Base-by-base conservation (phyloP, 2,888 invertebrate species). In the Eupithecia vulgata region DNA sequence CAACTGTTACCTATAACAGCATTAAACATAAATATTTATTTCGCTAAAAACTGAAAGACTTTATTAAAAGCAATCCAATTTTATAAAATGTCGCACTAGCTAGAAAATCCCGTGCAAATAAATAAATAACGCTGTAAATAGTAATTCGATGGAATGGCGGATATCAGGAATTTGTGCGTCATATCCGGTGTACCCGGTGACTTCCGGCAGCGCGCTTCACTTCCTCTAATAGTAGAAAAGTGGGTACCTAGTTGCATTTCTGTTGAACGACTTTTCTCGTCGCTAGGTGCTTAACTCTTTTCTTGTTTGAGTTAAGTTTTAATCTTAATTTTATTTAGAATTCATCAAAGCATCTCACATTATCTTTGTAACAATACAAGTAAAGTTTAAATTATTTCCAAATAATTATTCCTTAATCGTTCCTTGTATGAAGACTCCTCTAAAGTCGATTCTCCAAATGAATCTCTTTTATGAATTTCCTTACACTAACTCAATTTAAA, bases 91-190 rank as follows among this genome's bases (percentile, higher is more conserved):
- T 61, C 37, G 35, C 37, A 65, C 35, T 37, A 34, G 21, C 52
- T 21, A 35, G 21, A 64, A 48, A 70, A 42, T 35, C 15, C 21
- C 15, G 25, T 37, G 67, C 64, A 64, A 71, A 37, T 68, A 69
- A 59, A 69, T 70, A 70, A 70, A 67, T 70, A 70, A 72, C 69
- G 30, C 71, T 71, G 57, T 72, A 62, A 71, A 65, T 62, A 75
- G 72, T 72, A 66, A 73, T 70, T 69, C 68, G 72, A 75, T 64
- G 74, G 78, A 76, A 80, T 79, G 75, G 80, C 87, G 93, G 92
- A 91, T 91, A 92, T 92, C 90, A 88, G 88, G 84, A 90, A 92
- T 91, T 92, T 88, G 87, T 87, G 87, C 90, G 85, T 91, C 90
- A 92, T 93, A 91, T 92, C 93, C 93, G 89, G 85, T 84, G 84